Evolutionary conservation across 2,113 vertebrate species (phyloP), one percentile per base, ranked within the genome.

Genomic region (Limnothrissa miodon): DNA sequence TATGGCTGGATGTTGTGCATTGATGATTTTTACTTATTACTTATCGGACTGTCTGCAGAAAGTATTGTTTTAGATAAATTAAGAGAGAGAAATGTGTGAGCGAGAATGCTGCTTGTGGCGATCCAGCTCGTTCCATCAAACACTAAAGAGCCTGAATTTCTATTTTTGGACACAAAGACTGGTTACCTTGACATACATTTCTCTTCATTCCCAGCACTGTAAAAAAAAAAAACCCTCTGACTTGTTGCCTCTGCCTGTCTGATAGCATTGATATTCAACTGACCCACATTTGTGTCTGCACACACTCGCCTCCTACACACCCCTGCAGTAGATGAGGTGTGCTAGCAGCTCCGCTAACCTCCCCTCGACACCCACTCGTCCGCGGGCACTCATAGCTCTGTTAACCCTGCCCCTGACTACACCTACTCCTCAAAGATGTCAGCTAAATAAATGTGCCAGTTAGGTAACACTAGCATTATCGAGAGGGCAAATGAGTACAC

Each of bases 141-240:
- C 21, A 56, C 21, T 48, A 15, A 56, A 56, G 53, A 36, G 62
- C 29, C 29, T 70, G 25, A 74, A 17, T 36, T 17, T 36, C 25
- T 74, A 33, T 36, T 36, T 74, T 74, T 74, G 25, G 29, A 74
- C 29, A 33, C 66, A 74, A 39, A 74, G 33, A 4, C 29, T n/a
- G 29, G 66, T 74, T 74, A 74, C 66, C 66, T 74, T 74, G 66
- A 74, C 66, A 74, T 74, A 74, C 66, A 36, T 74, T 74, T 74
- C 66, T 15, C 33, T 74, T 33, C 13, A 36, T 74, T 74, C 29
- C 25, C 11, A 74, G 10, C 66, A 74, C 13, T 10, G 10, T 11
- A 23, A 56, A 56, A 56, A 36, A 4, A 74, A 66, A 66, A 33
- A 25, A 66, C 5, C 0, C 36, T 4, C 66, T 74, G 66, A 74